Evolutionary conservation across 2,797 vertebrate species (phyloP).

Genomic region (Neosilurus mollespiculum): DNA sequence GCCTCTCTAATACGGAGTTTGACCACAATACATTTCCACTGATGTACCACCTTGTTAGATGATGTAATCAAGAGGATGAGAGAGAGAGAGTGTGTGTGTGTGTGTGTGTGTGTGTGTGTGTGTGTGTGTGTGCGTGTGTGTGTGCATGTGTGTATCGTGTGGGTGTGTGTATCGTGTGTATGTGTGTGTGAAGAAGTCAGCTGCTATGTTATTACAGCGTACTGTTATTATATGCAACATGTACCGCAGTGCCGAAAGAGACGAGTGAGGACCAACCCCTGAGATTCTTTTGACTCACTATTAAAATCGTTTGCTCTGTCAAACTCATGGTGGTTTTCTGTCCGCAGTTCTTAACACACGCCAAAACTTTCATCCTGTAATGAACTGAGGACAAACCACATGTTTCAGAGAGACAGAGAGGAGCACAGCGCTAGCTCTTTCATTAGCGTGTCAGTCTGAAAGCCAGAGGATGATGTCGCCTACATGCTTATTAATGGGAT

Average conservation of each 20-base stretch:
- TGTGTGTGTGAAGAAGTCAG: neutral
- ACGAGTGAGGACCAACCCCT: neutral
- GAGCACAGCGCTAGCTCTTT: neutral
- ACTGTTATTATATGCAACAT: too few species aligned
- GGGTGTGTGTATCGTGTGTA: neutral
- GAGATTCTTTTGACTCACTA: neutral
- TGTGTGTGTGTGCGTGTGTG: neutral
- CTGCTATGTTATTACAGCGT: slow-evolving; percentile 35
- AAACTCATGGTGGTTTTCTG: neutral
- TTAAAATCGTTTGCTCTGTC: neutral
- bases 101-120: neutral
- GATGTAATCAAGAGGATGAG: neutral
- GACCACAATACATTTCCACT: neutral
- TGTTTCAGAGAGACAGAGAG: neutral
- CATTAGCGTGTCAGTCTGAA: neutral
- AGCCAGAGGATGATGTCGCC: neutral
- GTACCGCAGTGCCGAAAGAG: neutral
- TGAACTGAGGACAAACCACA: neutral
- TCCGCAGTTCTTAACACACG: neutral
- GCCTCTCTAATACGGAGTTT: neutral
- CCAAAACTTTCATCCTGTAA: neutral
- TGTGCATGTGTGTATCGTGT: neutral
- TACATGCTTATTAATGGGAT: neutral
- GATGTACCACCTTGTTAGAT: neutral
- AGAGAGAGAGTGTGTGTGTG: neutral